phyloP scores from a whole-genome alignment of 1,140 invertebrate species.

The Cyclargus thomasi region DNA sequence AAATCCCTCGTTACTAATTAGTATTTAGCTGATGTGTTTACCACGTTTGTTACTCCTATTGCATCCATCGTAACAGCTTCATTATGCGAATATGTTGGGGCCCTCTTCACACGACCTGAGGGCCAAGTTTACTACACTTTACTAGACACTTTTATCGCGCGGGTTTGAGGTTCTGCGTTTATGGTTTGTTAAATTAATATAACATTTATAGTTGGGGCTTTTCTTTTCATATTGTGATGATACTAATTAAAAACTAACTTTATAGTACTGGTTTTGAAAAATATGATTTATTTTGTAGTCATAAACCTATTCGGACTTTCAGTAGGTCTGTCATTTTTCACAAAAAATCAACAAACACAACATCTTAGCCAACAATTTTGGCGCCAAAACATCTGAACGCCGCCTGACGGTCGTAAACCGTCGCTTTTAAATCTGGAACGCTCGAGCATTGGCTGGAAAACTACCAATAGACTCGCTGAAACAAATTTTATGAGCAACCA shows the following conservation, averaged over 20 bases:
- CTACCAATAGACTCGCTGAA: constrained; percentile 51
- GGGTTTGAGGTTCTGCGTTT: too few relatives aligned
- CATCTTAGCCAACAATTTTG: constrained; percentile 48
- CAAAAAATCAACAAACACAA: constrained; percentile 20
- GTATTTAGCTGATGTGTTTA: constrained; percentile 22
- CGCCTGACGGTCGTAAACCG: constrained; percentile 64
- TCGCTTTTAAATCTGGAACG: constrained; percentile 64
- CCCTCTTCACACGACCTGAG: background rate
- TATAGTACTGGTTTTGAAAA: background rate
- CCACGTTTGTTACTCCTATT: constrained; percentile 1
- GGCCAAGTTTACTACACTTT: background rate
- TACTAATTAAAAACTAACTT: background rate
- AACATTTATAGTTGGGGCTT: too few relatives aligned
- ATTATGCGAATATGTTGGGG: background rate
- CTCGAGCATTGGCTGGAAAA: constrained; percentile 49
- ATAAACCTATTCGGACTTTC: background rate
- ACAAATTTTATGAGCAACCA: constrained; percentile 58
- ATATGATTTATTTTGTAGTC: background rate
- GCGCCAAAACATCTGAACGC: constrained; percentile 66
- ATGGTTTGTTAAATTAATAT: too few relatives aligned
- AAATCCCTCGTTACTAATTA: constrained; percentile 40
- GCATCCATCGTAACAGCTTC: background rate
- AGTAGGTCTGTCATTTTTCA: background rate
- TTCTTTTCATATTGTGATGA: too few relatives aligned
- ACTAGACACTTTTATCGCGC: too few relatives aligned